Base-by-base conservation (phyloP, 2,113 vertebrate species). In the Ochotona princeps region DNA sequence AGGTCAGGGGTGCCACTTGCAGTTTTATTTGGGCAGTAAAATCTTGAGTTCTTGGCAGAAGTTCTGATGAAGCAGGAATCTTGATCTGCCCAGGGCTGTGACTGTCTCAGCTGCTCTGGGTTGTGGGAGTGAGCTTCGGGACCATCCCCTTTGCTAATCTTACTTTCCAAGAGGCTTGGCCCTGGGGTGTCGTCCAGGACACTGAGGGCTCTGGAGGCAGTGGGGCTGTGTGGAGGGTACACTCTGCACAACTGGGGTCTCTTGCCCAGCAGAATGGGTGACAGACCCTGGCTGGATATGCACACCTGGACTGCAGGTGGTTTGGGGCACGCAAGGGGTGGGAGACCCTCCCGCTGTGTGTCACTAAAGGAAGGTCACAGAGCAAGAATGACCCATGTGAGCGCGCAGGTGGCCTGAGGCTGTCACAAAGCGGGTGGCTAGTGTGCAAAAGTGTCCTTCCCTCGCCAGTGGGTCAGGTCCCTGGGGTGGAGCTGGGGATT, bases 21-120 rank as follows among this genome's bases (percentile, higher is more conserved):
- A 88, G 90, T 96, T 97, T 96, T 96, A 93, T 97, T 97, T 96
- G 91, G 96, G 90, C 93, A 93, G 95, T 97, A 96, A 97, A 98
- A 95, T 94, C 93, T 93, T 28, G 82, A 83, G 96, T 96, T 95
- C 89, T 97, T 98, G 97, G 97, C 96, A 54, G 72, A 47, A 83
- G 91, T 96, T 97, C 91, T 97, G 75, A 95, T 94, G 87, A 91
- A 93, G 89, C 80, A 65, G 78, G 93, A 92, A 93, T 90, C 81
- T 92, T 92, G 89, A 74, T 92, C 82, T 69, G 83, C 90, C 88
- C 38, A 35, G 92, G 89, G 70, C 73, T 21, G 66, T 66, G 44
- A 1, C 0, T 15, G 82, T 38, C 81, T 87, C 76, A 26, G 4
- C 17, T 18, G 38, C 49, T 51, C 38, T 5, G 26, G 25, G 23